A percentile compares a stretch with the other conserved stretches of the same genome.
Evolutionary conservation across 2,888 invertebrate species (phyloP).

Genomic region (Cryptosula pallasiana): DNA sequence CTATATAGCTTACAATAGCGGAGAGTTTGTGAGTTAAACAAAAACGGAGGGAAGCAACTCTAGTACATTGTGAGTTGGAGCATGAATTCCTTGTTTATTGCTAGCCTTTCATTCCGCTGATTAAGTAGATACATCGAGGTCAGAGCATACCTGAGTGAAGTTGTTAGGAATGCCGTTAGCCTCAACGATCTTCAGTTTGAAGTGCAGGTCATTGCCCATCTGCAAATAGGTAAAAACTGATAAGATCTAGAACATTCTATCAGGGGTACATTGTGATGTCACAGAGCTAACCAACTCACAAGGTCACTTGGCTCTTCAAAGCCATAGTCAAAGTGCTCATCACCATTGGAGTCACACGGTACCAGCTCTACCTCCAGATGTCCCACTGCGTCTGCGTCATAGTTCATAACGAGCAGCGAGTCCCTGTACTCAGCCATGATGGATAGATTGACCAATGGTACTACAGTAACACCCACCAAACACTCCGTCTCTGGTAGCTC

Average conservation of each 20-base stretch:
- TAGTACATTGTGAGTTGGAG: no score
- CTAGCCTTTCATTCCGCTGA: no score
- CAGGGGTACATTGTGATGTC: no score
- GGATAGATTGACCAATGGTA: slow-evolving; percentile 32
- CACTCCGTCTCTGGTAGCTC: slow-evolving; percentile 32
- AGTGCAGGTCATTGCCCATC: slow-evolving; percentile 29
- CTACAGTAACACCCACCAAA: slow-evolving; percentile 31
- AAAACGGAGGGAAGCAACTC: no score
- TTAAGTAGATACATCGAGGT: no score
- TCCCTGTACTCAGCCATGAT: slow-evolving; percentile 32
- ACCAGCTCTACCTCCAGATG: slow-evolving; percentile 28
- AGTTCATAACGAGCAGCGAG: slow-evolving; percentile 31
- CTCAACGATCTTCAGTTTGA: slow-evolving; percentile 30
- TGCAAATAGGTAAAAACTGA: no score
- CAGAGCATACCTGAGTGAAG: slow-evolving; percentile 30
- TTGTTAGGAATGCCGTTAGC: slow-evolving; percentile 30
- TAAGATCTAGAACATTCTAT: no score
- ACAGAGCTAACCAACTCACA: slow-evolving; percentile 29
- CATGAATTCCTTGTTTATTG: no score
- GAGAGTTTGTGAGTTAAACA: no score
- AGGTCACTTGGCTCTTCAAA: slow-evolving; percentile 32
- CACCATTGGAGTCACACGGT: slow-evolving; percentile 30
- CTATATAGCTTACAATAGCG: no score
- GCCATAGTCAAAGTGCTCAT: slow-evolving; percentile 28
- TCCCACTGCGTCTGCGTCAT: slow-evolving; percentile 28